Evolutionary conservation across 2,113 vertebrate species (phyloP).

Genomic region (Haliaeetus leucogaster): DNA sequence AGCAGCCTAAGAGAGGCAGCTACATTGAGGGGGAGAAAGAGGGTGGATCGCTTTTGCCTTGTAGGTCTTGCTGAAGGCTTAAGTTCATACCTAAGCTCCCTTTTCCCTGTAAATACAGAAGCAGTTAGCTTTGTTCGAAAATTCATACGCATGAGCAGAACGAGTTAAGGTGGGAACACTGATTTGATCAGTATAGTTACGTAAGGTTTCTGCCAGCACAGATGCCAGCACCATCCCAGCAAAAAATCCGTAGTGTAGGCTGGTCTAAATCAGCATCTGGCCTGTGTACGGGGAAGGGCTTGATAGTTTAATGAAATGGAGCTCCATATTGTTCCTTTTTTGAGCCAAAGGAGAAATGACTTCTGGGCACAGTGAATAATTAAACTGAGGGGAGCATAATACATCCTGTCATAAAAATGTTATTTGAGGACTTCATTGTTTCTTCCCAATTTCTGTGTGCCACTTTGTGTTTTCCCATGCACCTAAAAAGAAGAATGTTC

Average conservation of each 20-base stretch:
- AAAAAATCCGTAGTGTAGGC: not conserved
- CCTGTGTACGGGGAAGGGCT: not conserved
- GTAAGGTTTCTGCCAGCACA: not conserved
- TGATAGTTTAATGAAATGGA: not conserved
- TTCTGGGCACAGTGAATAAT: not conserved
- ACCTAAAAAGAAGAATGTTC: not conserved
- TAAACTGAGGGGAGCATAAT: not conserved
- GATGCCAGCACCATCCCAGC: not conserved
- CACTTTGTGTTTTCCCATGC: not conserved
- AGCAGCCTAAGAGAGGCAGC: not conserved
- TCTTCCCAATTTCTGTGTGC: not conserved
- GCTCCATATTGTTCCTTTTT: not conserved
- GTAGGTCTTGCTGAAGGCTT: not conserved
- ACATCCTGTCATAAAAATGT: not conserved
- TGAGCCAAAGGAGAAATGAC: not conserved
- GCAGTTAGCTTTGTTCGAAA: not conserved
- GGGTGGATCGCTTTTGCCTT: not conserved
- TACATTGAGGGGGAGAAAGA: not conserved
- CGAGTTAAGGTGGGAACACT: not conserved
- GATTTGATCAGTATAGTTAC: not conserved
- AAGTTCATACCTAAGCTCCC: not conserved
- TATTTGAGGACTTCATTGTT: not conserved
- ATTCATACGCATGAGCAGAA: fast-evolving
- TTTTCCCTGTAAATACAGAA: not conserved
- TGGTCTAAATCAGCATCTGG: not conserved